These are phyloP conservation scores for Apotomis capreana DNA, from an alignment of 2,888 invertebrate genomes.

Conservation along the genomic window DNA sequence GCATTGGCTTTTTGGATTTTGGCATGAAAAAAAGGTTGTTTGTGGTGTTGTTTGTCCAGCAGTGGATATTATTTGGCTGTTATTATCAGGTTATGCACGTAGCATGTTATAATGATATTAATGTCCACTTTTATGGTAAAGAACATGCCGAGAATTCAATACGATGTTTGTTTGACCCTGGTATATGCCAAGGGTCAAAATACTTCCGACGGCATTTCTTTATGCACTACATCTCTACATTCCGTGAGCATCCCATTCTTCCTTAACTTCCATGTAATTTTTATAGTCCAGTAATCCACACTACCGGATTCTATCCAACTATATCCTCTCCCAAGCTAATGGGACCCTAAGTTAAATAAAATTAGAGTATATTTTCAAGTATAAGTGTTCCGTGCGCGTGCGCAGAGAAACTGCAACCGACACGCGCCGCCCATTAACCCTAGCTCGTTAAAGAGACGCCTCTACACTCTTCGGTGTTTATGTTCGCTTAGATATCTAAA, in stretches of 20 bases:
- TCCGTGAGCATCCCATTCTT: slow-evolving; percentile 16
- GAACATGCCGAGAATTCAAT: too few relatives aligned
- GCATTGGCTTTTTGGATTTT: too few relatives aligned
- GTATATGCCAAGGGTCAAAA: too few relatives aligned
- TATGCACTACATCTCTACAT: not conserved
- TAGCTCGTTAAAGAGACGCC: slow-evolving; percentile 44
- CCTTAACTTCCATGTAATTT: slow-evolving; percentile 23
- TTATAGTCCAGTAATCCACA: slow-evolving; percentile 30
- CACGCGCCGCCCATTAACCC: slow-evolving; percentile 52
- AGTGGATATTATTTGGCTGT: too few relatives aligned
- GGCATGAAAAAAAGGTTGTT: too few relatives aligned
- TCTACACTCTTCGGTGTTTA: slow-evolving; percentile 42
- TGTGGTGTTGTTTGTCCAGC: too few relatives aligned
- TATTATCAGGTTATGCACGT: too few relatives aligned
- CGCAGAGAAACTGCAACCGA: slow-evolving; percentile 46
- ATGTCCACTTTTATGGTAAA: too few relatives aligned
- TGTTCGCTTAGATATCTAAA: slow-evolving; percentile 21
- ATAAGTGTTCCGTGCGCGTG: slow-evolving; percentile 16
- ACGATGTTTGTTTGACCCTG: too few relatives aligned
- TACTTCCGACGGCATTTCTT: not conserved
- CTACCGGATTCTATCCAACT: slow-evolving; percentile 20
- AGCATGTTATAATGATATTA: too few relatives aligned
- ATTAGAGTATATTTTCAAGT: not conserved
- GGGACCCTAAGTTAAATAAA: not conserved
- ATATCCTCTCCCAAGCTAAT: not conserved